These are phyloP conservation scores for Ganaspis brasiliensis DNA, from an alignment of 2,888 invertebrate genomes.

Conservation along the genomic window DNA sequence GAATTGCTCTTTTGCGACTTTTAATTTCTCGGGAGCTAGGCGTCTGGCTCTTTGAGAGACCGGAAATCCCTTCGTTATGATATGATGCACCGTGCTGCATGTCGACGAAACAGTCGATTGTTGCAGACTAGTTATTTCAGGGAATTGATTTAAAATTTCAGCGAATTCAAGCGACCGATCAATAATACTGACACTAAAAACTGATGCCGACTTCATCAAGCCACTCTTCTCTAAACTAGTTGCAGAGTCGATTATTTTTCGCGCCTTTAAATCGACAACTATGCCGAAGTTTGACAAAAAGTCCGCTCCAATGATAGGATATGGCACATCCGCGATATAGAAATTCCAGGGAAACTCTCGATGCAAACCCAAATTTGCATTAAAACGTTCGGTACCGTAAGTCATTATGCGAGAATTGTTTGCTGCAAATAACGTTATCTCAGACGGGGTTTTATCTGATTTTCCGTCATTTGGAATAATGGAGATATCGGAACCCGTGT, in stretches of 20 bases:
- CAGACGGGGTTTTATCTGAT: not conserved
- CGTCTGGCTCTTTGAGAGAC: constrained; percentile 67
- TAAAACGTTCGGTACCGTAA: not conserved
- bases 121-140: not conserved
- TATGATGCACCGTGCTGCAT: constrained; percentile 61
- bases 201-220: not conserved
- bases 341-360: constrained; percentile 49
- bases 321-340: constrained; percentile 45
- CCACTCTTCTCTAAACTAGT: not conserved
- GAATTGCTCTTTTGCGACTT: constrained; percentile 16
- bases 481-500: constrained; percentile 52
- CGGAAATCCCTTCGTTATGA: constrained; percentile 71
- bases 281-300: not conserved
- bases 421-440: not conserved
- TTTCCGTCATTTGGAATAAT: not conserved
- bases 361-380: constrained; percentile 48
- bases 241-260: not conserved
- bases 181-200: not conserved
- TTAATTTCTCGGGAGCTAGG: constrained; percentile 68
- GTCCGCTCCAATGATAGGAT: not conserved
- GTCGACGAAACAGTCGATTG: not conserved
- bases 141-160: not conserved
- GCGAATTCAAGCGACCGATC: not conserved
- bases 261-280: not conserved
- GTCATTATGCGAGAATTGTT: not conserved